phyloP scores from a whole-genome alignment of 2,113 vertebrate genomes.

The Thamnaconus septentrionalis region DNA sequence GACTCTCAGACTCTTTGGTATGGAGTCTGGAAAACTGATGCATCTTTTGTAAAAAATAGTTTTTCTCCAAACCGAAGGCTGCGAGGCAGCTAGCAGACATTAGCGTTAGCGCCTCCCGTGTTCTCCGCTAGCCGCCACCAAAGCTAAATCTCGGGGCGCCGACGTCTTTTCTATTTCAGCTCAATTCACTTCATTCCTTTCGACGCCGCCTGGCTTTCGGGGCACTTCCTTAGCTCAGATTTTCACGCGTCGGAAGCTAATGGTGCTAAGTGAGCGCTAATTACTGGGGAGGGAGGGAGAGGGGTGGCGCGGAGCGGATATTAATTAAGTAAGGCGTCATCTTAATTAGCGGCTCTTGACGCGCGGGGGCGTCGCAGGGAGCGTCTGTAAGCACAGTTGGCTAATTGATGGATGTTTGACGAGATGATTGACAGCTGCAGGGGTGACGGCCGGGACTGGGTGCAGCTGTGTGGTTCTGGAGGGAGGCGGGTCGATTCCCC shows the following conservation, averaged over 20 bases:
- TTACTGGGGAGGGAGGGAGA: constrained; percentile 36
- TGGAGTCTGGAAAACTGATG: too few species aligned
- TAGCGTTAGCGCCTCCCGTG: too few species aligned
- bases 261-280: constrained; percentile 74
- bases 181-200: too few species aligned
- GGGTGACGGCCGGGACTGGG: constrained; percentile 25
- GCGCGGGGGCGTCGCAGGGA: constrained; percentile 58
- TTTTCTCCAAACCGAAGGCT: too few species aligned
- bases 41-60: too few species aligned
- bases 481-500: not conserved
- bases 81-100: too few species aligned
- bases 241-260: constrained; percentile 60
- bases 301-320: constrained; percentile 35
- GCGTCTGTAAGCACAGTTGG: constrained; percentile 70
- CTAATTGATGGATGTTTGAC: constrained; percentile 69
- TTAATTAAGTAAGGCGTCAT: constrained; percentile 78
- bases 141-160: too few species aligned
- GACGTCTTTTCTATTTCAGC: too few species aligned
- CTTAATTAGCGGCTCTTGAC: constrained; percentile 76
- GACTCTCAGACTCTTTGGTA: too few species aligned
- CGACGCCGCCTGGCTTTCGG: not conserved
- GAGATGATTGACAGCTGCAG: constrained; percentile 45
- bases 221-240: constrained; percentile 59
- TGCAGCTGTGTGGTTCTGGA: not conserved
- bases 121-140: too few species aligned